A percentile compares a stretch with the other conserved stretches of the same genome.
Evolutionary conservation across 2,888 invertebrate genomes (phyloP).

Genomic region (Orthosia incerta): DNA sequence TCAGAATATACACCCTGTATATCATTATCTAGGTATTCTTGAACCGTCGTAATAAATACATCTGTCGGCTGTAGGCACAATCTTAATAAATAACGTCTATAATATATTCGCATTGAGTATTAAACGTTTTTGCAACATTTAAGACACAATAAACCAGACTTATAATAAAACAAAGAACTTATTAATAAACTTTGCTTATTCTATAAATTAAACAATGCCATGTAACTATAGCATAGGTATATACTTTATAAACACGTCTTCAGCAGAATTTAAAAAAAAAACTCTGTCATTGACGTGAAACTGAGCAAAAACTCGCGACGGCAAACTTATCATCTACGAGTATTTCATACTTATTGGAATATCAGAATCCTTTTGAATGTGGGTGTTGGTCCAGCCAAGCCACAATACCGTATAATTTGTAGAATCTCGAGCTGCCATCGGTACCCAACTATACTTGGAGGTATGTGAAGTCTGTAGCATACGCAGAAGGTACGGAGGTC

Average conservation of each 20-base stretch:
- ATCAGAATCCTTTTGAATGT: slow-evolving; percentile 37
- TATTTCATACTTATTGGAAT: slow-evolving; percentile 37
- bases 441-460: slow-evolving; percentile 24
- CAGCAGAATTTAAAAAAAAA: slow-evolving; percentile 21
- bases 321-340: background rate
- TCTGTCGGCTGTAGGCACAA: slow-evolving; percentile 3
- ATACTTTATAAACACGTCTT: slow-evolving; percentile 8
- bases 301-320: background rate
- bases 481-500: slow-evolving; percentile 9
- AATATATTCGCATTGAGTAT: background rate
- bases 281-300: background rate
- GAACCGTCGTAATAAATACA: slow-evolving; percentile 3
- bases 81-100: slow-evolving; percentile 6
- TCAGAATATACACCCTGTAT: slow-evolving; percentile 1
- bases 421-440: slow-evolving; percentile 5
- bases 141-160: background rate
- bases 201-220: slow-evolving; percentile 21
- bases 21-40: background rate
- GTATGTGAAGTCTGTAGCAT: slow-evolving; percentile 15
- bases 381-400: slow-evolving; percentile 50
- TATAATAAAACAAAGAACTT: background rate
- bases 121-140: background rate
- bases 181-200: slow-evolving; percentile 7
- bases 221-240: background rate
- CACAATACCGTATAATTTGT: slow-evolving; percentile 12